Conservation (phyloP, 2,113 vertebrate genomes). For the Heteronetta atricapilla region DNA sequence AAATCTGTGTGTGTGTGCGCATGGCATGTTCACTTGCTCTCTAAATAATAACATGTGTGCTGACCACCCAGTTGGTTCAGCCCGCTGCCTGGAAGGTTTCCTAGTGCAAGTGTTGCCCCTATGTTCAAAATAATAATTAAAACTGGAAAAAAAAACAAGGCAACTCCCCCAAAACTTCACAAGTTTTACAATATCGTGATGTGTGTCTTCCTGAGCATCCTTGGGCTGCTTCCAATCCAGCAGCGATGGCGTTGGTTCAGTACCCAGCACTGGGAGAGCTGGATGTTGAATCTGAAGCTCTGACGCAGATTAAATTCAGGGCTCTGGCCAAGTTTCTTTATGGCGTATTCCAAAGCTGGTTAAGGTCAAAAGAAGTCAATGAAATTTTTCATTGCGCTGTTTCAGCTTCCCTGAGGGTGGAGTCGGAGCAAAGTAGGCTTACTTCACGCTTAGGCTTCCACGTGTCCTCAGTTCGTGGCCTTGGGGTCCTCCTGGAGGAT, state of each 20-base stretch:
- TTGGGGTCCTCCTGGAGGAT: background rate
- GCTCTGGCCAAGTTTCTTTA: background rate
- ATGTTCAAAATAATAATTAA: background rate
- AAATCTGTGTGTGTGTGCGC: no score
- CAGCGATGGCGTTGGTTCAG: background rate
- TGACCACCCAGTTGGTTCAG: background rate
- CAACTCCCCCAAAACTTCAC: background rate
- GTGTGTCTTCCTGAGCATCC: background rate
- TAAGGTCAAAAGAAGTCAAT: background rate
- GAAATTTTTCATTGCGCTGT: background rate
- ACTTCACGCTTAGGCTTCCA: background rate
- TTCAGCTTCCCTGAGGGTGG: background rate
- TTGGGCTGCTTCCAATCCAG: background rate
- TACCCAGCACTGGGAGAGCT: background rate
- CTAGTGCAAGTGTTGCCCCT: background rate
- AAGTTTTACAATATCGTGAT: accelerated
- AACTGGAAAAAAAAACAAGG: background rate
- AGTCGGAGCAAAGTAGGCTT: background rate
- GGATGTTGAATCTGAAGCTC: background rate
- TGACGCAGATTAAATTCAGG: accelerated
- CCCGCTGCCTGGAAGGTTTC: background rate
- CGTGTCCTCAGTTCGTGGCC: background rate
- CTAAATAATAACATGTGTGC: background rate
- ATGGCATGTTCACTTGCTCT: accelerated
- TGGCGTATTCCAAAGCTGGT: accelerated